A percentile compares a stretch with the other conserved stretches of the same genome.
These are phyloP conservation scores for Oreochromis aureus DNA, from an alignment of 2,113 vertebrate species.

Conservation along the genomic window DNA sequence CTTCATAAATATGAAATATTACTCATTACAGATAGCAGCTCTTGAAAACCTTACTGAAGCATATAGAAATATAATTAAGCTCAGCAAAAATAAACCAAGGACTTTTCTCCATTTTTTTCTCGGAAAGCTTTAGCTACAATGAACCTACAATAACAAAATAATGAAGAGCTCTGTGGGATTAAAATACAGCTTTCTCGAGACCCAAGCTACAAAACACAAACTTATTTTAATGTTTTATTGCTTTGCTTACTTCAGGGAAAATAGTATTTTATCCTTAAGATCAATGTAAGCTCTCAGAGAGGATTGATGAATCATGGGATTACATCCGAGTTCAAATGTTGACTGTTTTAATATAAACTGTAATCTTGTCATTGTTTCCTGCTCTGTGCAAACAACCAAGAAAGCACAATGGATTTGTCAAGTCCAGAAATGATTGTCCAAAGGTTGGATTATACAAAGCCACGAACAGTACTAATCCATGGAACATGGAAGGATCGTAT, in stretches of 20 bases:
- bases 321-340: slow-evolving; percentile 52
- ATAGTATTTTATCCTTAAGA: slow-evolving; percentile 43
- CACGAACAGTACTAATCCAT: neutral
- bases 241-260: neutral
- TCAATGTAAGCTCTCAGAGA: slow-evolving; percentile 45
- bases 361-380: slow-evolving; percentile 68
- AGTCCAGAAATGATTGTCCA: slow-evolving; percentile 3
- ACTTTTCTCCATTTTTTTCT: slow-evolving; percentile 20
- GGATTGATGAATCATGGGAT: slow-evolving; percentile 71
- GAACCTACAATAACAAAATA: slow-evolving; percentile 54
- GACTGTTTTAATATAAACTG: slow-evolving; percentile 54
- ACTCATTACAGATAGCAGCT: slow-evolving; percentile 74
- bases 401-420: slow-evolving; percentile 10
- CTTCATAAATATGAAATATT: slow-evolving; percentile 79
- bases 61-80: slow-evolving; percentile 77
- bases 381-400: neutral
- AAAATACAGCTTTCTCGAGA: neutral
- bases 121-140: slow-evolving; percentile 53
- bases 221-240: neutral
- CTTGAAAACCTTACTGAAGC: slow-evolving; percentile 70
- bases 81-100: slow-evolving; percentile 52
- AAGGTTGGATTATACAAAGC: slow-evolving; percentile 40
- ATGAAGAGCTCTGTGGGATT: slow-evolving; percentile 34
- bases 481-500: neutral
- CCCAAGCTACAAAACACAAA: neutral